phyloP scores from a whole-genome alignment of 2,113 vertebrate species.

The Cyphomyrus plagiostoma region DNA sequence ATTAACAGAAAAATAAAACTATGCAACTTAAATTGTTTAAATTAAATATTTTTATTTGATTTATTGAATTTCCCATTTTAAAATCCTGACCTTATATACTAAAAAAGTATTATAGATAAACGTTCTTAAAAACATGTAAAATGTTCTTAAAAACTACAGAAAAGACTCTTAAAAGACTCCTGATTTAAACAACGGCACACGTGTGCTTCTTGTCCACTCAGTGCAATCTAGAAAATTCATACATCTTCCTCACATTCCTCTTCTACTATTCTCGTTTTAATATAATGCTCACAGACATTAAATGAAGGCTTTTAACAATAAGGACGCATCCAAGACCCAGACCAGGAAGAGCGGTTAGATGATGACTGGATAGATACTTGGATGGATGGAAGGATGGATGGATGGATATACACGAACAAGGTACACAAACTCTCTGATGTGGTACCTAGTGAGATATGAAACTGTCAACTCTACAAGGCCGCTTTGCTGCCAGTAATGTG shows the following conservation, averaged over 20 bases:
- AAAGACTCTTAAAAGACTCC: background rate
- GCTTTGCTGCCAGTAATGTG: background rate
- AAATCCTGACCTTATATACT: background rate
- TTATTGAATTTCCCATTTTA: background rate
- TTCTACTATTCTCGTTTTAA: background rate
- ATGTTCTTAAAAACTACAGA: background rate
- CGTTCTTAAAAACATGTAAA: background rate
- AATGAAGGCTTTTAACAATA: background rate
- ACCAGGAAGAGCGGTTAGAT: background rate
- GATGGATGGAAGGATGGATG: background rate
- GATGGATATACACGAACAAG: background rate
- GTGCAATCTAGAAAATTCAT: background rate
- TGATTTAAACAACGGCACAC: background rate
- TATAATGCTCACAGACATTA: background rate
- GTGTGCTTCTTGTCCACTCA: background rate
- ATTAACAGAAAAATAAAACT: background rate
- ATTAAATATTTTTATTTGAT: background rate
- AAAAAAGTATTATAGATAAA: background rate
- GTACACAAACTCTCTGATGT: background rate
- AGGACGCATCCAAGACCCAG: background rate
- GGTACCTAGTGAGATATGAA: background rate
- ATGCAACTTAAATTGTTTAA: background rate
- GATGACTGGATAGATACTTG: background rate
- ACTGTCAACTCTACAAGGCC: background rate
- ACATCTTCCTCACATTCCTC: background rate